Evolutionary conservation across 37 sponge, comb jelly and placozoan genomes (phyloP), one percentile per base, ranked within the genome.

Genomic region (Halisarca cf. caerulea): DNA sequence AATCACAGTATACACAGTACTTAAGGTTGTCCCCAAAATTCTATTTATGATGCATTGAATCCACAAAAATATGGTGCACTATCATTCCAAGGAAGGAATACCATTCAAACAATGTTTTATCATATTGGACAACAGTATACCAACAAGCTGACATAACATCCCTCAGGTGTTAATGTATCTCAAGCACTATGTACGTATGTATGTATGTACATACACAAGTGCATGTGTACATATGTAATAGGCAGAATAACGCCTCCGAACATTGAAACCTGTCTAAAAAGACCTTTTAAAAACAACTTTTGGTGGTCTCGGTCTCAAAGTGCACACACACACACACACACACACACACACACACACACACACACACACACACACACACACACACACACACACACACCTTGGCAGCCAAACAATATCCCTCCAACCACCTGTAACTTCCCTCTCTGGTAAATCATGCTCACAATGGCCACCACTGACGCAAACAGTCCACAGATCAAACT

Each of bases 391-490:
- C 39, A 71, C 45, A 41, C 6, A 74, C 77, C 77, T 74, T 74
- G 77, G 25, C 77, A 74, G 1, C 21, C 45, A 43, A 74, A 74
- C n/a, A 74, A 44, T 11, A 74, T 37, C 5, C 77, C 77, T 44
- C 77, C 77, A 3, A 44, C 77, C 23, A 74, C 18, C 24, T 74
- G 77, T 25, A 74, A 9, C 9, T 37, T 40, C 25, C 77, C 45
- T 37, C 32, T 37, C n/a, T 83, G 87, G 34, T 83, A 83, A 7
- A 90, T 36, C 37, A 90, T 66, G 21, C 82, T 77, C 28, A 83
- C 73, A 39, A 90, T 86, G 42, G 83, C 73, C 17, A 86, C 37
- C 0, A 83, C 40, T 68, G 87, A 83, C 59, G 87, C 79, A n/a
- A 66, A 4, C 18, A 90, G 14, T 21, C 87, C 84, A 83, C 71